Evolutionary conservation across 2,888 invertebrate species (phyloP), one percentile per base, ranked within the genome.

Genomic region (Idaea straminata): DNA sequence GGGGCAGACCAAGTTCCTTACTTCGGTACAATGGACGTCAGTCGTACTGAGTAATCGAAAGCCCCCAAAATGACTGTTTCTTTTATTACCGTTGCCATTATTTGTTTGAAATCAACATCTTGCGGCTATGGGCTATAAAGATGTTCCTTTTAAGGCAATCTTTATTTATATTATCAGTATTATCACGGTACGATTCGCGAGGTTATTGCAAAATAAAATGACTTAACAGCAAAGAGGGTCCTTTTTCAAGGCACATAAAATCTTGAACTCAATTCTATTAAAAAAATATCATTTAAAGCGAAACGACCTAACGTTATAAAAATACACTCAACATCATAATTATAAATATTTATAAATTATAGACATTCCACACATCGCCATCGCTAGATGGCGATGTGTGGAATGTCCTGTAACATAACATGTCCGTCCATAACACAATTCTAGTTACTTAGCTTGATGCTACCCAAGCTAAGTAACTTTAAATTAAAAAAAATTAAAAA

Each of bases 171-270:
- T 25, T 25, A 25, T 13, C 47, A 13, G 7, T 47, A 47, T 47
- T 47, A 47, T 47, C 47, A 47, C 7, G 13, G 47, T 13, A 47
- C 7, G 47, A 47, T 10, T 47, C 47, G 47, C 47, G 47, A 47
- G 47, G 47, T 47, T 47, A 47, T 47, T 47, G 47, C 47, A 47
- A 47, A 47, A 47, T 47, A 47, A 47, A 47, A 47, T 47, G 47
- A 47, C 13, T 47, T 47, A 47, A 47, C 47, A 47, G 47, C 47
- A 47, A 47, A 47, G 13, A 47, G 47, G 47, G 47, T 10, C 47
- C 47, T 47, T 47, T 47, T 47, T 7, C 47, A 13, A 13, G 47
- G 3, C 47, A 47, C 47, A 13, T 13, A 47, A 47, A 4, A 10
- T 7, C 13, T 47, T 47, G 6, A 47, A 13, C 13, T 47, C 6